phyloP scores from a whole-genome alignment of 2,113 vertebrate genomes.

The Ellobius talpinus region DNA sequence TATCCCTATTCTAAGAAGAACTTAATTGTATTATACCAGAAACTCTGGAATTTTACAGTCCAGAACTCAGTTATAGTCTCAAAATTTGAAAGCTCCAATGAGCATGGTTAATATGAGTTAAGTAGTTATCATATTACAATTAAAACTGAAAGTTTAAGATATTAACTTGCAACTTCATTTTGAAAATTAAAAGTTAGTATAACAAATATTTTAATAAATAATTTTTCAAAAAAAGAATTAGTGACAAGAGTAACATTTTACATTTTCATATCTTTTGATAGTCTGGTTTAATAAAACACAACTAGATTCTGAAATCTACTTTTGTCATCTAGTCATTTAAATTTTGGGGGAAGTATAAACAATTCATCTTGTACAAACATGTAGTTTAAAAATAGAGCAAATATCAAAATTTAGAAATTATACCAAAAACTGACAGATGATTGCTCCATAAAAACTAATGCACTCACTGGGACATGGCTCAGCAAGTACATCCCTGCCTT shows the following conservation, averaged over 20 bases:
- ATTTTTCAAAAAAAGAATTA: background rate
- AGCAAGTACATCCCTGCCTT: background rate
- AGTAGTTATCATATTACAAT: background rate
- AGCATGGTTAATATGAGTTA: background rate
- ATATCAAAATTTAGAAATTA: conserved; percentile 26
- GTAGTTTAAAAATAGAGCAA: conserved; percentile 2
- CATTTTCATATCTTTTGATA: conserved; percentile 51
- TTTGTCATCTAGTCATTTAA: conserved; percentile 21
- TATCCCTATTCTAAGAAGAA: background rate
- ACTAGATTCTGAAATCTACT: background rate
- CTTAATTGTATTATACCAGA: background rate
- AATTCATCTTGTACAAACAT: conserved; percentile 12
- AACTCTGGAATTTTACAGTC: background rate
- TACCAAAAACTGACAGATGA: conserved; percentile 8
- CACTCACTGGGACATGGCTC: background rate
- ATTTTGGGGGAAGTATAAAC: conserved; percentile 29
- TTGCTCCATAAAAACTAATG: background rate
- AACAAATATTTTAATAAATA: conserved; percentile 51
- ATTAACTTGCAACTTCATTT: conserved; percentile 10
- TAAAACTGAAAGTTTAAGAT: background rate
- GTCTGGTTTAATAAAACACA: conserved; percentile 25
- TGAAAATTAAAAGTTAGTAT: conserved; percentile 28
- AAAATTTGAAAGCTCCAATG: background rate
- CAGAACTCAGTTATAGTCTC: conserved; percentile 1
- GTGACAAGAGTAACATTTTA: conserved; percentile 6